Evolutionary conservation across 2,797 vertebrate species (phyloP), one percentile per base, ranked within the genome.

Genomic region (Crossoptilon crossoptilon): DNA sequence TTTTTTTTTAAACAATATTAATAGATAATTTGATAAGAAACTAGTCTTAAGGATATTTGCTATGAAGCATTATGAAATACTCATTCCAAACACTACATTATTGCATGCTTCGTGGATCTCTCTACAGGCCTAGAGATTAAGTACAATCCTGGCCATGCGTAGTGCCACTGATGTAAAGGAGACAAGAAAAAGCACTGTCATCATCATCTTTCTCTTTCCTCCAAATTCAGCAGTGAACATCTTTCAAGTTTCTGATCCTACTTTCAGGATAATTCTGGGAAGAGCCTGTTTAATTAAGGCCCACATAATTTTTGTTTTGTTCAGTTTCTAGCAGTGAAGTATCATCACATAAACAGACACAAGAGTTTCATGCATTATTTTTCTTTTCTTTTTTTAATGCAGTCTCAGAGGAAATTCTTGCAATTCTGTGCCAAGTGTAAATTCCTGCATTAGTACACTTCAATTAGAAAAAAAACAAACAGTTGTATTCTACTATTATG

Each of bases 1-100:
- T 84, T 37, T 37, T 37, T 76, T 94, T 64, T 88, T 55, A 80
- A 91, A 80, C 48, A n/a, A 55, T 43, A 84, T 41, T 35, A 87
- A 69, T 44, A 68, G 49, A 44, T 79, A 85, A 66, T 22, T 39
- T 22, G 41, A 0, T 22, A 88, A 75, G 29, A 72, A 56, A 58
- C 22, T 26, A 56, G 41, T 60, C n/a, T 73, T 73, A 48, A 0
- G 0, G 43, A 39, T 41, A 55, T 14, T 81, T 75, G 43, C 60
- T 79, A 33, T 19, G 27, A 78, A 27, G 35, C 6, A 0, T 67
- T 89, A 74, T 1, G 39, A 39, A 88, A 44, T 17, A 31, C 43
- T 53, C 17, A 3, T 23, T 39, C 60, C 18, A 63, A 17, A 5
- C 11, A 41, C 18, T 8, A 39, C 29, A 26, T 13, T 41, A 66